A percentile compares a stretch with the other conserved stretches of the same genome.
Evolutionary conservation across 2,113 vertebrate species (phyloP).

Genomic region (Cervus canadensis): DNA sequence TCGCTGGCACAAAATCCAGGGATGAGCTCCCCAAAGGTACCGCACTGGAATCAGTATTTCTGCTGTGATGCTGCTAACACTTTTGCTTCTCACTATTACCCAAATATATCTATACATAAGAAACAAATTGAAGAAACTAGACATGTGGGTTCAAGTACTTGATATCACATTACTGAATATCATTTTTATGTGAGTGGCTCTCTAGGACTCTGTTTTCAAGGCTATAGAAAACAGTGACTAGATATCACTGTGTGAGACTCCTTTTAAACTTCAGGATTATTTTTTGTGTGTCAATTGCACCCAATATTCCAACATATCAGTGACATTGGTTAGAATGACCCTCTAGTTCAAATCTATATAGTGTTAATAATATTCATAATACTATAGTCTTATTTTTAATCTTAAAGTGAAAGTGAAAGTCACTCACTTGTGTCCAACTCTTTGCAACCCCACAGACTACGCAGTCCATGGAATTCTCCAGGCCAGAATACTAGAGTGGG

Average conservation of each 20-base stretch:
- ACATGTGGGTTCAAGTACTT: not conserved
- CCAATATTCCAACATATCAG: not conserved
- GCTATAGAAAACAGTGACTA: not conserved
- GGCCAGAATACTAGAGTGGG: not conserved
- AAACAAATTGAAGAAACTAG: not conserved
- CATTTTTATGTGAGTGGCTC: not conserved
- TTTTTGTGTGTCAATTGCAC: not conserved
- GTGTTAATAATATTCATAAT: not conserved
- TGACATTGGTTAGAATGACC: not conserved
- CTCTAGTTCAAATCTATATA: not conserved
- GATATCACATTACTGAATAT: not conserved
- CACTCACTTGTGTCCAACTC: accelerated
- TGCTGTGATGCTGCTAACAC: not conserved
- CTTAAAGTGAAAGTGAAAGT: not conserved
- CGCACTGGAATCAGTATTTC: not conserved
- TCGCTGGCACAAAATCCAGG: not conserved
- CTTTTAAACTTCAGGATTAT: not conserved
- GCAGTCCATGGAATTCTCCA: not conserved
- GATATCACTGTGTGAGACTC: not conserved
- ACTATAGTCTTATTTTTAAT: not conserved
- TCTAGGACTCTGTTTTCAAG: not conserved
- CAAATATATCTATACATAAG: not conserved
- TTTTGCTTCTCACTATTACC: not conserved
- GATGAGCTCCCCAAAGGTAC: not conserved
- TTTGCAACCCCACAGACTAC: not conserved